These are phyloP conservation scores for Amblyopsis hoosieri DNA, from an alignment of 2,797 vertebrate species.

Conservation along the genomic window DNA sequence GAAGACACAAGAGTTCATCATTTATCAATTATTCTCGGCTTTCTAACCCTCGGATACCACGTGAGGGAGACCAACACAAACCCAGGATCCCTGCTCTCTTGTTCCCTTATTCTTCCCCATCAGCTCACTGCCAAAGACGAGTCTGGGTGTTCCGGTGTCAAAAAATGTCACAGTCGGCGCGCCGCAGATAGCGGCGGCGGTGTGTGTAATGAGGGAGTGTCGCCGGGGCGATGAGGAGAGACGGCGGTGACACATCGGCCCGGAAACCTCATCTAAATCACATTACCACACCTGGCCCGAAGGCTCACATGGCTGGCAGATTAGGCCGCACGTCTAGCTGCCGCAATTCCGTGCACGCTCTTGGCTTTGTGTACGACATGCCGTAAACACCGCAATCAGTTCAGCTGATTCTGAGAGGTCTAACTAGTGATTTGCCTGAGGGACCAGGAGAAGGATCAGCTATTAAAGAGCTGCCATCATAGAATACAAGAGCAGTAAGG, in stretches of 20 bases:
- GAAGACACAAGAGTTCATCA: background rate
- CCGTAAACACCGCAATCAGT: conserved; percentile 68
- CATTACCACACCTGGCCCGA: conserved; percentile 73
- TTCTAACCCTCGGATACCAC: too few species aligned
- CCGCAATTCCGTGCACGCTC: conserved; percentile 39
- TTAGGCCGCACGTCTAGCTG: conserved; percentile 56
- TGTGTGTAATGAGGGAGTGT: conserved; percentile 77
- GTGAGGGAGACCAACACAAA: background rate
- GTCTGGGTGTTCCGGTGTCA: conserved; percentile 65
- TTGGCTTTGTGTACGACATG: conserved; percentile 56
- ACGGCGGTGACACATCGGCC: conserved; percentile 64
- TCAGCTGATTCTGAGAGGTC: conserved; percentile 31
- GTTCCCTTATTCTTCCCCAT: conserved; percentile 32
- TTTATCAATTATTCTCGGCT: background rate
- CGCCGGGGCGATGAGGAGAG: conserved; percentile 65
- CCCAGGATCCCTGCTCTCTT: background rate
- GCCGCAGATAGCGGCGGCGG: conserved; percentile 52
- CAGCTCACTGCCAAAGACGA: conserved; percentile 37
- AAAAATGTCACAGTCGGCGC: conserved; percentile 62
- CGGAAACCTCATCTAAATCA: conserved; percentile 81
- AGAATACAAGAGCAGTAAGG: too few species aligned
- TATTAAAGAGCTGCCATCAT: too few species aligned
- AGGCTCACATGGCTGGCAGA: conserved; percentile 67
- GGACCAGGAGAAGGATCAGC: too few species aligned
- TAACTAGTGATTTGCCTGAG: conserved; percentile 7